A percentile compares a stretch with the other conserved stretches of the same genome.
These are phyloP conservation scores for Solenopsis invicta DNA, from an alignment of 1,140 invertebrate genomes.

Conservation along the genomic window DNA sequence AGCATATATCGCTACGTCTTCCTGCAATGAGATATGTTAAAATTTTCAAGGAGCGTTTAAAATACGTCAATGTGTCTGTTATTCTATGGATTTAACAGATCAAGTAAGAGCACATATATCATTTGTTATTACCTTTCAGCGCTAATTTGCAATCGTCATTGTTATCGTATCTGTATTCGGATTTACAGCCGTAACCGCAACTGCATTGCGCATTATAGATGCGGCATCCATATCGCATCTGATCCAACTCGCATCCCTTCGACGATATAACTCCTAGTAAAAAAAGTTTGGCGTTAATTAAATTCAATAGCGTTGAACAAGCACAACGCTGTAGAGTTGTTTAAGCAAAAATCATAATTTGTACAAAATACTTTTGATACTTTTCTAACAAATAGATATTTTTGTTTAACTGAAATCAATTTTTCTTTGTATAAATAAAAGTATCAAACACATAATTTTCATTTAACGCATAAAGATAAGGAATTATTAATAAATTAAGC, in stretches of 20 bases:
- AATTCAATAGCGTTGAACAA: not conserved
- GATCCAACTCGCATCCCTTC: constrained; percentile 80
- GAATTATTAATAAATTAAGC: not conserved
- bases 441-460: not conserved
- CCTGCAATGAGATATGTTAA: constrained; percentile 82
- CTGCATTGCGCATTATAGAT: constrained; percentile 83
- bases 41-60: not conserved
- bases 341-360: not conserved
- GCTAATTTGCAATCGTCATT: constrained; percentile 86
- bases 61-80: not conserved
- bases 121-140: constrained; percentile 83
- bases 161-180: constrained; percentile 85
- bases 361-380: not conserved
- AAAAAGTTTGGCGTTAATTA: constrained; percentile 36
- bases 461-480: not conserved
- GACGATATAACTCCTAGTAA: constrained; percentile 67
- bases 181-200: constrained; percentile 86
- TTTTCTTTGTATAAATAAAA: not conserved
- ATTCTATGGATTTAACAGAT: constrained; percentile 4
- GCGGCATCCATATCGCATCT: constrained; percentile 81
- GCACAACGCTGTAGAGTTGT: not conserved
- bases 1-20: constrained; percentile 89
- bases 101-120: not conserved
- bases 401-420: not conserved
- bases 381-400: not conserved